Percentiles rank a stretch among this genome's conserved stretches.
Conservation (phyloP, 2,113 vertebrate species). For the Lycaon pictus region DNA sequence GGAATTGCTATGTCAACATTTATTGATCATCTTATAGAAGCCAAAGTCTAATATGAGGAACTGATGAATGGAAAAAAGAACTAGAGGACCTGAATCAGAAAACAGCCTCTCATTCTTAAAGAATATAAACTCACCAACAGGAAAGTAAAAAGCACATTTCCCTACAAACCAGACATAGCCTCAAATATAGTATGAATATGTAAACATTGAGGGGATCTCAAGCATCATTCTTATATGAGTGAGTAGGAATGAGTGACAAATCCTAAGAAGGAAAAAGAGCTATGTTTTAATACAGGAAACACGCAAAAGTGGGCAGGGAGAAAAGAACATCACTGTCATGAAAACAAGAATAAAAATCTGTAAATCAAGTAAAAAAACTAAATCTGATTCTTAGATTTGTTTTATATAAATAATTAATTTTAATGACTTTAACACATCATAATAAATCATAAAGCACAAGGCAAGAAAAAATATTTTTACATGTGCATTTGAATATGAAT, state of each 20-base stretch:
- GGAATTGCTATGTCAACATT: neutral
- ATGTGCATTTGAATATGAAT: neutral
- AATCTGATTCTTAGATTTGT: conserved; percentile 4
- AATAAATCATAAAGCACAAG: conserved; percentile 13
- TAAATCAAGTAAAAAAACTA: conserved; percentile 26
- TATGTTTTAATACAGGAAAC: neutral
- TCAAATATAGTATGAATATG: neutral
- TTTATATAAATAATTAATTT: conserved; percentile 42
- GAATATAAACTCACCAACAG: neutral
- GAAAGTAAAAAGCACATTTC: conserved; percentile 3
- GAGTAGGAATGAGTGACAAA: neutral
- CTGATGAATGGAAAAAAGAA: neutral
- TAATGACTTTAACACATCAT: neutral
- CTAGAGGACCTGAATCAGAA: neutral
- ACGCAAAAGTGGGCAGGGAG: neutral
- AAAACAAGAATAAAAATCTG: neutral
- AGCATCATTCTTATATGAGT: neutral
- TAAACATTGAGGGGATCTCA: neutral
- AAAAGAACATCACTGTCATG: neutral
- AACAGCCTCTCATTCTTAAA: neutral
- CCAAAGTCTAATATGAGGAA: neutral
- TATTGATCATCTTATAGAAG: neutral
- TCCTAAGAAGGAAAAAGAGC: neutral
- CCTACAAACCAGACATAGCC: neutral
- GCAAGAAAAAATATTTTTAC: conserved; percentile 32